Percentiles rank a stretch among this genome's conserved stretches.
Conservation (phyloP, 2,888 invertebrate species). For the Watsonalla cultraria region DNA sequence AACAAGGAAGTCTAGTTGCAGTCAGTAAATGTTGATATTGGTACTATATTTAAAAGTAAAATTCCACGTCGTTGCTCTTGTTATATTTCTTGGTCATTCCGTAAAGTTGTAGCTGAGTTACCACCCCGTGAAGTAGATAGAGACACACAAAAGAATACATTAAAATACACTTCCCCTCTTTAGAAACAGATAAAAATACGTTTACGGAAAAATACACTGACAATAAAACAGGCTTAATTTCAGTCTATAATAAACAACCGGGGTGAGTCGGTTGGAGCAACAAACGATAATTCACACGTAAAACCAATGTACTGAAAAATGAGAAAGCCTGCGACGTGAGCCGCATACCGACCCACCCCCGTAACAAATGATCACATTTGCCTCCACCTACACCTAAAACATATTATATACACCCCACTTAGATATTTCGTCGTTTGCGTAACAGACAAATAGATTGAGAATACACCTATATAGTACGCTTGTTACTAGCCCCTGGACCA, state of each 20-base stretch:
- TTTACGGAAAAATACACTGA: background rate
- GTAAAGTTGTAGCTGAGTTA: too few relatives aligned
- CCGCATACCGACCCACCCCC: conserved; percentile 43
- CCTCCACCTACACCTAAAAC: conserved; percentile 33
- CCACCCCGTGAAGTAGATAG: too few relatives aligned
- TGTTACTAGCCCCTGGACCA: background rate
- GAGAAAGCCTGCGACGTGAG: conserved; percentile 69
- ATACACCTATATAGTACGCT: background rate
- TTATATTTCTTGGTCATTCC: too few relatives aligned
- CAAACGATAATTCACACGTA: conserved; percentile 76
- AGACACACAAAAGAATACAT: background rate
- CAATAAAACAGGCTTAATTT: conserved; percentile 1
- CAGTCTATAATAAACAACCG: conserved; percentile 33
- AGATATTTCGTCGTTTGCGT: conserved; percentile 13
- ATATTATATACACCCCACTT: conserved; percentile 22
- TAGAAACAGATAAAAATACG: background rate
- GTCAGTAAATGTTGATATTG: too few relatives aligned
- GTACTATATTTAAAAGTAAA: too few relatives aligned
- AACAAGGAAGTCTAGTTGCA: too few relatives aligned
- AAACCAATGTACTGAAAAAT: conserved; percentile 79
- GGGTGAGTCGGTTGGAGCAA: conserved; percentile 41
- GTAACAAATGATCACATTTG: conserved; percentile 70
- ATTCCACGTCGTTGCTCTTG: too few relatives aligned
- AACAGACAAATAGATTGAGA: conserved; percentile 1
- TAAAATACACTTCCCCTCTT: background rate